phyloP scores from a whole-genome alignment of 2,797 vertebrate species.

The Geotrypetes seraphini region DNA sequence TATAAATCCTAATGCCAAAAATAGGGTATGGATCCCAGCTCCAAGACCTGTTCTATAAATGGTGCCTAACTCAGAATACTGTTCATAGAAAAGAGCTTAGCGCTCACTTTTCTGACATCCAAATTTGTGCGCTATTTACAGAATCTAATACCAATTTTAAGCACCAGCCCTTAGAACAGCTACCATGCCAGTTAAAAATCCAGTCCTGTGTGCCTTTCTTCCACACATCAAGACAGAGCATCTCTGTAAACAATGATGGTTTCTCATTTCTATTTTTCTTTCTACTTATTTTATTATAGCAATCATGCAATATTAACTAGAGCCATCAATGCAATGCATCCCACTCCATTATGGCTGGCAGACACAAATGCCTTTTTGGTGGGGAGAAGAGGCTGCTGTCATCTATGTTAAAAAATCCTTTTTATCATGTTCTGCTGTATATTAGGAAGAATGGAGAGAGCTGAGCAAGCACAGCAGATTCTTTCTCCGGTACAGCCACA shows the following conservation, averaged over 20 bases:
- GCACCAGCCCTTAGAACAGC: no score
- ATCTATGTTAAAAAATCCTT: slow-evolving; percentile 26
- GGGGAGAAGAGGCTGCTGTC: slow-evolving; percentile 15
- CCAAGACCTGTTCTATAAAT: no score
- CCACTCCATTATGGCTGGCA: background rate
- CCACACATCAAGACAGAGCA: background rate
- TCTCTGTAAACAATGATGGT: background rate
- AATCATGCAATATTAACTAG: background rate
- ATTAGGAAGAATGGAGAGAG: slow-evolving; percentile 16
- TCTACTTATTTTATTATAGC: background rate
- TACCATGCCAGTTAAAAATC: no score
- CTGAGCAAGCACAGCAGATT: slow-evolving; percentile 11
- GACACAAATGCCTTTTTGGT: slow-evolving; percentile 7
- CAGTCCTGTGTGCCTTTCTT: background rate
- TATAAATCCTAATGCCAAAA: no score
- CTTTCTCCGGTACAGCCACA: slow-evolving; percentile 29
- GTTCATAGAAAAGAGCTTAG: no score
- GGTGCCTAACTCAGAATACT: no score
- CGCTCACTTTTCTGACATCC: no score
- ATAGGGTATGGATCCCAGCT: no score
- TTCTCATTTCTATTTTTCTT: rapidly evolving
- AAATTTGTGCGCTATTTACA: no score
- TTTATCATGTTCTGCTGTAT: slow-evolving; percentile 22
- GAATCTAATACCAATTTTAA: no score
- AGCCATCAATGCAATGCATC: background rate